A percentile compares a stretch with the other conserved stretches of the same genome.
These are phyloP conservation scores for Hylia prasina DNA, from an alignment of 2,113 vertebrate species.

Conservation along the genomic window DNA sequence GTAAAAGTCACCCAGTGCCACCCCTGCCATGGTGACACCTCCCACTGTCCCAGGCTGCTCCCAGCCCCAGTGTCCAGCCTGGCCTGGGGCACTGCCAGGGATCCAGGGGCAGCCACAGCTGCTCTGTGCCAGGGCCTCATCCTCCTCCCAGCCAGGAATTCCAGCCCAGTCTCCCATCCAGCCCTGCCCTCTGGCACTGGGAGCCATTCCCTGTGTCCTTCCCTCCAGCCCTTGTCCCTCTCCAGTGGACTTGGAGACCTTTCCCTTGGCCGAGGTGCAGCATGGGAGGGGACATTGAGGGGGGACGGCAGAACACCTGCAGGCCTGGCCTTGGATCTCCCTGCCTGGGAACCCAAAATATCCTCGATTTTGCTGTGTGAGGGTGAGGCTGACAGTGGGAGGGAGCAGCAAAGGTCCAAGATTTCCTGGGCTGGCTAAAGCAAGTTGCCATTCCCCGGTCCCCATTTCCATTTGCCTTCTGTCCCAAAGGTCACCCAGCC, in stretches of 20 bases:
- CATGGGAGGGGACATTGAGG: rapidly evolving
- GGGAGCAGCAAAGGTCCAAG: no score
- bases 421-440: not conserved
- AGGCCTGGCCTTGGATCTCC: not conserved
- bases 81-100: not conserved
- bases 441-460: not conserved
- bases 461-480: not conserved
- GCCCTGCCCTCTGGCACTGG: not conserved
- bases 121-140: not conserved
- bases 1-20: rapidly evolving
- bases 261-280: not conserved
- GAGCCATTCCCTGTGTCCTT: not conserved
- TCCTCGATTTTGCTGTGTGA: not conserved
- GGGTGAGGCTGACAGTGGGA: not conserved
- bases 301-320: not conserved
- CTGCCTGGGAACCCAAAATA: rapidly evolving
- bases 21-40: not conserved
- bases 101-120: not conserved
- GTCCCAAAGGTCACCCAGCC: not conserved
- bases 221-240: rapidly evolving
- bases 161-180: not conserved
- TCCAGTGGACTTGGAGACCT: not conserved
- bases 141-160: rapidly evolving
- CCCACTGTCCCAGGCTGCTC: not conserved
- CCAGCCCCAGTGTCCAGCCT: not conserved